These are phyloP conservation scores for Prenolepis imparis DNA, from an alignment of 2,888 invertebrate species.

Conservation along the genomic window DNA sequence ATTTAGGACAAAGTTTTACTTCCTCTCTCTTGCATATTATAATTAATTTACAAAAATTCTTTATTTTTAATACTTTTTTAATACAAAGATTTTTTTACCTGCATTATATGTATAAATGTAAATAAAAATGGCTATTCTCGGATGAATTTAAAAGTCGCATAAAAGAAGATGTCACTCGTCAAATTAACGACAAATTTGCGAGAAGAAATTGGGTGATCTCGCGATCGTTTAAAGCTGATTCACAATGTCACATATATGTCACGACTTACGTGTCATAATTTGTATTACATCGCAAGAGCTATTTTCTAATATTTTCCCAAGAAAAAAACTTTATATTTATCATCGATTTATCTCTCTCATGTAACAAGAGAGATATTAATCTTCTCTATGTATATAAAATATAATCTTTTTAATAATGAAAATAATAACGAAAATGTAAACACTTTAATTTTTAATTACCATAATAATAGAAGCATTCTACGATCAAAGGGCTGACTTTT, in stretches of 20 bases:
- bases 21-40: not conserved
- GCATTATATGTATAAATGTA: not conserved
- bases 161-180: conserved; percentile 9
- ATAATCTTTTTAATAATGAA: not conserved
- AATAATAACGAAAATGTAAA: not conserved
- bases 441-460: not conserved
- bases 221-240: conserved; percentile 59
- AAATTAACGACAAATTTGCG: conserved; percentile 36
- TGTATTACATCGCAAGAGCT: conserved; percentile 1
- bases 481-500: not conserved
- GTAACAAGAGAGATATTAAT: not conserved
- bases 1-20: not conserved
- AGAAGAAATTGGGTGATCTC: conserved; percentile 52
- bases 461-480: not conserved
- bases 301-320: not conserved
- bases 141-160: conserved; percentile 2
- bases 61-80: not conserved
- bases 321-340: conserved; percentile 25
- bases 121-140: not conserved
- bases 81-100: not conserved
- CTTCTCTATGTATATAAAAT: not conserved
- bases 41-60: not conserved
- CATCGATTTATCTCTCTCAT: conserved; percentile 1
- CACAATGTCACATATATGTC: conserved; percentile 47
- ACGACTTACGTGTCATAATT: conserved; percentile 40